Conservation (phyloP, 2,113 vertebrate species). For the Atherinomorus stipes region DNA sequence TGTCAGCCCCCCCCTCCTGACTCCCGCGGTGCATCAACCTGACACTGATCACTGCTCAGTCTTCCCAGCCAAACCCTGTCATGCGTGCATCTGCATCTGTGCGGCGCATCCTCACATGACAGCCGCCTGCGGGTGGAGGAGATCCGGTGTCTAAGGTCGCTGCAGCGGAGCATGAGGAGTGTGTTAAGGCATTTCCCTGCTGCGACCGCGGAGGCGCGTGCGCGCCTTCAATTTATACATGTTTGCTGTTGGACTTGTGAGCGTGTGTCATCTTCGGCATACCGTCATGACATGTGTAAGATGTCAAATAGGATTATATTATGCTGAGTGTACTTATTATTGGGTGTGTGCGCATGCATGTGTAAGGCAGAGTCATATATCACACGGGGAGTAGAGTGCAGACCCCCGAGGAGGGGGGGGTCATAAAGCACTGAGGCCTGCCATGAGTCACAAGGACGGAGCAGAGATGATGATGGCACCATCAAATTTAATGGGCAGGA, state of each 20-base stretch:
- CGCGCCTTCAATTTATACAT: slow-evolving; percentile 12
- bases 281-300: slow-evolving; percentile 2
- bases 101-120: slow-evolving; percentile 48
- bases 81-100: slow-evolving; percentile 40
- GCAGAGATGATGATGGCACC: slow-evolving; percentile 60
- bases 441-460: slow-evolving; percentile 61
- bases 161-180: slow-evolving; percentile 40
- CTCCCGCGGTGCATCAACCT: slow-evolving; percentile 39
- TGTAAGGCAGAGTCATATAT: slow-evolving; percentile 30
- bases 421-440: slow-evolving; percentile 47
- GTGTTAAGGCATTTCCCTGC: slow-evolving; percentile 40
- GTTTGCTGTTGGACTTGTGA: neutral
- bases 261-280: neutral
- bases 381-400: slow-evolving; percentile 15
- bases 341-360: neutral
- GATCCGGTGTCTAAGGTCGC: slow-evolving; percentile 60
- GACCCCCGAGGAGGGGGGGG: slow-evolving; percentile 53
- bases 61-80: slow-evolving; percentile 44
- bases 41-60: slow-evolving; percentile 42
- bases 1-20: slow-evolving; percentile 27
- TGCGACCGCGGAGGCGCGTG: slow-evolving; percentile 17
- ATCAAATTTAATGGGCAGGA: slow-evolving; percentile 64
- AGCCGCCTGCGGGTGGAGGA: slow-evolving; percentile 23
- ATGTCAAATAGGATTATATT: neutral
- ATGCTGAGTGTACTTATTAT: neutral